These are phyloP conservation scores for Vulpes vulpes DNA, from an alignment of 2,113 vertebrate species.

Conservation along the genomic window DNA sequence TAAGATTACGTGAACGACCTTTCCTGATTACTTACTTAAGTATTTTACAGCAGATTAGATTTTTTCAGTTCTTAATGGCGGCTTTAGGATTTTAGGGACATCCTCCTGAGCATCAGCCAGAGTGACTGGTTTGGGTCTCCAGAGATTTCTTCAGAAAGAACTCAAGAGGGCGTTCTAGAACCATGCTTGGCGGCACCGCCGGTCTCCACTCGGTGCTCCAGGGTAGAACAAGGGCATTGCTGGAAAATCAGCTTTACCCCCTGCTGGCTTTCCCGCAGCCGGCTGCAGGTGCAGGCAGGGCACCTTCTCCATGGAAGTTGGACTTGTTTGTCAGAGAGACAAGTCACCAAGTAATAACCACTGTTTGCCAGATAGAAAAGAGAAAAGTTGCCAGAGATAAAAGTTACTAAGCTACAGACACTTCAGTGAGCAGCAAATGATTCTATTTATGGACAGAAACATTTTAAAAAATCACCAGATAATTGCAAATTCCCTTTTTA, in stretches of 20 bases:
- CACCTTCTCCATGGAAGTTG: not conserved
- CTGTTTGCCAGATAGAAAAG: not conserved
- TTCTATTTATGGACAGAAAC: not conserved
- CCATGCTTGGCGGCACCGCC: not conserved
- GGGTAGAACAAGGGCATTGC: fast-evolving
- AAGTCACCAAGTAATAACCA: not conserved
- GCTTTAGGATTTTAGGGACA: not conserved
- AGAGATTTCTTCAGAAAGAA: not conserved
- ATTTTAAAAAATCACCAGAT: not conserved
- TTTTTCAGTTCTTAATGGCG: not conserved
- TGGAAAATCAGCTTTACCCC: no score
- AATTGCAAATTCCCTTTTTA: not conserved
- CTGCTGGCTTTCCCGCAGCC: not conserved
- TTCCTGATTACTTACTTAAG: not conserved
- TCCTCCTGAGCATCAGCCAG: not conserved
- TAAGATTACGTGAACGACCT: no score
- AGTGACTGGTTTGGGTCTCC: not conserved
- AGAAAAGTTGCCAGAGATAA: not conserved
- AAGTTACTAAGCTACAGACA: not conserved
- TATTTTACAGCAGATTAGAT: not conserved
- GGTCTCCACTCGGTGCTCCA: no score
- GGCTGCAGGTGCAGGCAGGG: fast-evolving
- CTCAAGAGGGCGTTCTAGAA: not conserved
- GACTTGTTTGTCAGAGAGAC: not conserved
- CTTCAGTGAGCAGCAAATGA: no score